Percentiles rank a stretch among this genome's conserved stretches.
Evolutionary conservation across 2,113 vertebrate species (phyloP).

Genomic region (Amia ocellicauda): DNA sequence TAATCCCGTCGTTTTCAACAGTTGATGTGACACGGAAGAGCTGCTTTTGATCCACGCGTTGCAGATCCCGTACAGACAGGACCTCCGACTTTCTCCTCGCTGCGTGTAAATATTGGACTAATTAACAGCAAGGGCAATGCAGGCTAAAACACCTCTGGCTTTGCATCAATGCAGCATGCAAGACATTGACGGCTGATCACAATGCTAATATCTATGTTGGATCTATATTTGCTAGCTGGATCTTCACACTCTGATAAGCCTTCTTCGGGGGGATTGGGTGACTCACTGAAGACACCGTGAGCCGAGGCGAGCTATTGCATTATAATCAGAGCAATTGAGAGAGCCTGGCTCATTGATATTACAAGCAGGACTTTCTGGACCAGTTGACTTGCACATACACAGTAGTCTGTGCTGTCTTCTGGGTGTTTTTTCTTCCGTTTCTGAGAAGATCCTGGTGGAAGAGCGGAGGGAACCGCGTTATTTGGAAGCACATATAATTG

Average conservation of each 20-base stretch:
- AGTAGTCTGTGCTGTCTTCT: slow-evolving; percentile 37
- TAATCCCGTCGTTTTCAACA: slow-evolving; percentile 31
- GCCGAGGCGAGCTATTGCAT: slow-evolving; percentile 61
- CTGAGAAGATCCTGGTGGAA: not conserved
- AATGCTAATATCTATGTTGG: slow-evolving; percentile 41
- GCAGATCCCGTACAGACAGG: not conserved
- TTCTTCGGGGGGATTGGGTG: slow-evolving; percentile 50
- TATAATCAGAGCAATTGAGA: slow-evolving; percentile 61
- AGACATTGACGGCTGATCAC: slow-evolving; percentile 24
- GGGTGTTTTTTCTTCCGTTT: not conserved
- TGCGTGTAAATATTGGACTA: slow-evolving; percentile 43
- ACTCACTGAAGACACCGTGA: slow-evolving; percentile 56
- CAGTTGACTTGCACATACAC: slow-evolving; percentile 55
- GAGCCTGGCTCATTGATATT: slow-evolving; percentile 64
- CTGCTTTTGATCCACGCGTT: slow-evolving; percentile 12
- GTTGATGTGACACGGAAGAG: slow-evolving; percentile 20
- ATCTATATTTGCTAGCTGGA: slow-evolving; percentile 50
- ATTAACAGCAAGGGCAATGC: slow-evolving; percentile 55
- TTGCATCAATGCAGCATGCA: slow-evolving; percentile 38
- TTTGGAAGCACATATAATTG: not conserved
- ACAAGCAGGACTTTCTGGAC: slow-evolving; percentile 70
- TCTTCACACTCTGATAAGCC: slow-evolving; percentile 38
- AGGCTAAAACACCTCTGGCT: slow-evolving; percentile 45
- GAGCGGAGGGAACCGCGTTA: slow-evolving; percentile 5
- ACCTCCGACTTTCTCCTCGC: slow-evolving; percentile 24